These are phyloP conservation scores for Tenthredo mesomela DNA, from an alignment of 2,888 invertebrate genomes.

Conservation along the genomic window DNA sequence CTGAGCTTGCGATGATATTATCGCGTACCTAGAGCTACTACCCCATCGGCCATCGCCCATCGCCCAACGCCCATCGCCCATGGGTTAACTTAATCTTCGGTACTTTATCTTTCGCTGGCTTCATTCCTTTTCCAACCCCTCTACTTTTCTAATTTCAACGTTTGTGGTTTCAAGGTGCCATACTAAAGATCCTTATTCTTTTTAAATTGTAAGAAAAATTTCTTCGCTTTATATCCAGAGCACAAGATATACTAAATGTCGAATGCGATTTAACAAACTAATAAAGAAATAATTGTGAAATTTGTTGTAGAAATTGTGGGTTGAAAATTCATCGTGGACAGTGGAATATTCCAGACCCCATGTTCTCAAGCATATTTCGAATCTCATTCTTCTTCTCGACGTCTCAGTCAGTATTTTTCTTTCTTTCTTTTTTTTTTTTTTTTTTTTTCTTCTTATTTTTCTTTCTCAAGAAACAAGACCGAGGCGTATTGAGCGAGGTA, in stretches of 20 bases:
- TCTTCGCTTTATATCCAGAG: not conserved
- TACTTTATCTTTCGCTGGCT: slow-evolving; percentile 50
- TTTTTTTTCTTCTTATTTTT: not conserved
- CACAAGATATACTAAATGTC: not conserved
- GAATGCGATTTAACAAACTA: not conserved
- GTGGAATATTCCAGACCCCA: not conserved
- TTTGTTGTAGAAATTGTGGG: not conserved
- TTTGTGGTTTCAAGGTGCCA: slow-evolving; percentile 38
- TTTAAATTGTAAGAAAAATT: not conserved
- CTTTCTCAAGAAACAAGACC: not conserved
- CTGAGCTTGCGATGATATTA: slow-evolving; percentile 61
- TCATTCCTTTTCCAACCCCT: slow-evolving; percentile 36
- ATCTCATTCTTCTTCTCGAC: not conserved
- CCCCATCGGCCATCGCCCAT: slow-evolving; percentile 44
- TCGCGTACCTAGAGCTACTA: slow-evolving; percentile 54
- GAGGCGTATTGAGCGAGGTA: not conserved
- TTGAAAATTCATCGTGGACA: not conserved
- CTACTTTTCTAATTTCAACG: slow-evolving; percentile 54
- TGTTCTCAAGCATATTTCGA: not conserved
- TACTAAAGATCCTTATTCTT: not conserved
- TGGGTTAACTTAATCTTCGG: slow-evolving; percentile 57
- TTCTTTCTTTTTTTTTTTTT: too few relatives aligned
- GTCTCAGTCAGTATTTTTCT: not conserved
- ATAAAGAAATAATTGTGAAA: not conserved
- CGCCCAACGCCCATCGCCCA: slow-evolving; percentile 31